These are phyloP conservation scores for Caenorhabditis elegans DNA, from an alignment of 1,140 invertebrate species.

Conservation along the genomic window WBcel235 BX284604.4:16002501-16003000, in stretches of 20 bases:
- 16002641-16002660: conserved; percentile 64
- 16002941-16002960: background rate
- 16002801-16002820: conserved; percentile 54
- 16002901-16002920: no score
- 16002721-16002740: conserved; percentile 63
- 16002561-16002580: conserved; percentile 57
- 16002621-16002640: conserved; percentile 64
- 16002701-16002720: conserved; percentile 62
- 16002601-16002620: conserved; percentile 63
- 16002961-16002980: background rate
- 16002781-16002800: conserved; percentile 43
- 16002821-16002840: conserved; percentile 48
- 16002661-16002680: conserved; percentile 64
- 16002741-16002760: conserved; percentile 55
- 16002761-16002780: conserved; percentile 35
- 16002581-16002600: conserved; percentile 62
- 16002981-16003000: no score
- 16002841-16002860: conserved; percentile 52
- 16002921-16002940: no score
- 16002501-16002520: conserved; percentile 62
- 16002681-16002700: conserved; percentile 62
- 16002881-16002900: conserved; percentile 60
- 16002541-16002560: conserved; percentile 66
- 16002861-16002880: conserved; percentile 62
- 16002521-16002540: conserved; percentile 61